phyloP scores from a whole-genome alignment of 2,888 invertebrate species.

The Trimorus sp. region DNA sequence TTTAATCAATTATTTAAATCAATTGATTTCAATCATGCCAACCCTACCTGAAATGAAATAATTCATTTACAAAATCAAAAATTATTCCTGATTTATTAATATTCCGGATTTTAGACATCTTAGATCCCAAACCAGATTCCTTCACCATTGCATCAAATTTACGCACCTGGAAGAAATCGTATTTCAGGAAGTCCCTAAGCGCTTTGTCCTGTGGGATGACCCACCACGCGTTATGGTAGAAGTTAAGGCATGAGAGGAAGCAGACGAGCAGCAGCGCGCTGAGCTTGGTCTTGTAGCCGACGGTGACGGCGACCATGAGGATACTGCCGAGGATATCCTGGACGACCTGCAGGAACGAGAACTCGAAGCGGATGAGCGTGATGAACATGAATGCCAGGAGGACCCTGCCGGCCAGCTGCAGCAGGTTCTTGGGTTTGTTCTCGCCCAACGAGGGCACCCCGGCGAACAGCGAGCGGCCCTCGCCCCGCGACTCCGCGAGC shows the following conservation, averaged over 20 bases:
- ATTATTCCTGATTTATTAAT: no score
- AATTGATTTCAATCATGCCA: neutral
- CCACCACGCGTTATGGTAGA: constrained; percentile 99
- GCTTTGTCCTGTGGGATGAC: constrained; percentile 96
- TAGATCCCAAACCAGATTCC: no score
- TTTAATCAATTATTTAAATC: no score
- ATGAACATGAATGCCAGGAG: constrained; percentile 99
- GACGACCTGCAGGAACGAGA: constrained; percentile 94
- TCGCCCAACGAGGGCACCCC: constrained; percentile 96
- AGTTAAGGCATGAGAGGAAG: constrained; percentile 93
- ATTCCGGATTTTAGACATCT: no score
- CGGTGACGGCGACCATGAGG: constrained; percentile 96
- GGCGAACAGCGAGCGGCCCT: constrained; percentile 97
- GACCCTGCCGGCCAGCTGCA: constrained; percentile 97
- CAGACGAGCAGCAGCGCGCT: constrained; percentile 96
- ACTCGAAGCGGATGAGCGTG: constrained; percentile 96
- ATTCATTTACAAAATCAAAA: no score
- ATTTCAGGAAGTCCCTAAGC: constrained; percentile 99
- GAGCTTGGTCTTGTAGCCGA: constrained; percentile 99
- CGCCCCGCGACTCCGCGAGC: constrained; percentile 96
- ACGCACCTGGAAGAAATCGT: constrained; percentile 99
- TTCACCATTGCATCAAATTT: neutral
- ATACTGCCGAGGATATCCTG: constrained; percentile 96
- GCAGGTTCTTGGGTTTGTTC: constrained; percentile 97
- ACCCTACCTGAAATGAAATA: no score